Evolutionary conservation across 2,113 vertebrate genomes (phyloP), one percentile per base, ranked within the genome.

Genomic region (Sander vitreus): DNA sequence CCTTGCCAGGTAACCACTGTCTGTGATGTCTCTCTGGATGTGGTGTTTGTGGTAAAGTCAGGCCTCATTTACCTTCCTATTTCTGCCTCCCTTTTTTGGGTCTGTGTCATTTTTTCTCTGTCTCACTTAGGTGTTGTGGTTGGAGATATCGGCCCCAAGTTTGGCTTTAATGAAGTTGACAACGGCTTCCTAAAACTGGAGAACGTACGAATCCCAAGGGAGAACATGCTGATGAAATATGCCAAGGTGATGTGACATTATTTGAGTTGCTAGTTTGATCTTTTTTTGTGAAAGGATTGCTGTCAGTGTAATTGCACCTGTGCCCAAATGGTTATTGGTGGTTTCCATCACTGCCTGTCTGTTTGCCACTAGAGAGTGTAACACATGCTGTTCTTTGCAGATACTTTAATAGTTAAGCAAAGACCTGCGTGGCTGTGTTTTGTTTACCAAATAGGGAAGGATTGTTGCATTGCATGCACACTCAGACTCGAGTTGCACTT

Each of bases 221-320:
- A 97, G 2, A 99, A 99, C 91, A 99, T 99, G 98, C 94, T 99
- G 78, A 99, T 99, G 98, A 99, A 99, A 80, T 95, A 97, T 1
- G 96, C 98, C 30, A 96, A 99, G 97, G 98, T 99, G 90, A 92
- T 4, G 19, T 5, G 9, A 73, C 51, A n/a, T 54, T n/a, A 62
- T 45, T 64, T 27, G 30, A 63, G 19, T 39, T 60, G 2, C 43
- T 65, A 2, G 3, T 27, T 66, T 66, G 9, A 3, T 43, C 27
- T 36, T 67, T 39, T 43, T 43, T 11, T 25, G n/a, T 71, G 15
- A 36, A 23, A 36, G 36, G 10, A 54, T 36, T 27, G 7, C 30
- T n/a, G 47, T 11, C 9, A 30, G 39, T 58, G 54, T 48, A 30
- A 51, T 62, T 33, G 8, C 2, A n/a, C 18, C 25, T 4, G 3